Evolutionary conservation across 2,113 vertebrate genomes (phyloP).

Genomic region (Hemiprocne comata): DNA sequence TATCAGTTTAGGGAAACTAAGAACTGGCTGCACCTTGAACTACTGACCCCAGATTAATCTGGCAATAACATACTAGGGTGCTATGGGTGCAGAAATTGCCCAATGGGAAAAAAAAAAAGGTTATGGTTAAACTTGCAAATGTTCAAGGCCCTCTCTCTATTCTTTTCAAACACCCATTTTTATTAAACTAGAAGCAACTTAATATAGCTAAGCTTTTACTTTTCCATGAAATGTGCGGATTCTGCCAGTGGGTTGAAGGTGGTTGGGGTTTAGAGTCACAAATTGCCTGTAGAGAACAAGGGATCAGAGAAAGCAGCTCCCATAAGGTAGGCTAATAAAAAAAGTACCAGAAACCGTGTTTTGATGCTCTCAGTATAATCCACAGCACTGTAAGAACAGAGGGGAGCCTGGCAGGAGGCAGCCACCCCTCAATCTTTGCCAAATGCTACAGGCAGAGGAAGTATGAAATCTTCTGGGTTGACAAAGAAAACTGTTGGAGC

Average conservation of each 20-base stretch:
- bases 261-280: neutral
- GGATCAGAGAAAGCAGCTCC: neutral
- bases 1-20: neutral
- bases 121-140: neutral
- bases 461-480: neutral
- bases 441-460: neutral
- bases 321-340: neutral
- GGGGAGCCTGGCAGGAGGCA: accelerated
- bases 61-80: neutral
- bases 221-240: neutral
- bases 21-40: neutral
- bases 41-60: neutral
- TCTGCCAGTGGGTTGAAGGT: neutral
- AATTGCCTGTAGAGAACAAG: neutral
- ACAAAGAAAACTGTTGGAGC: neutral
- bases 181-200: neutral
- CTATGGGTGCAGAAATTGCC: neutral
- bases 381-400: neutral
- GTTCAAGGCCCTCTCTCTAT: neutral
- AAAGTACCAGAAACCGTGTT: neutral
- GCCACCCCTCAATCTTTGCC: neutral
- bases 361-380: neutral
- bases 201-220: neutral
- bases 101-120: neutral
- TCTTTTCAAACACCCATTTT: neutral